Percentiles rank a stretch among this genome's conserved stretches.
Evolutionary conservation across 1,140 invertebrate species (phyloP).

Genomic region (Micrasema longulum): DNA sequence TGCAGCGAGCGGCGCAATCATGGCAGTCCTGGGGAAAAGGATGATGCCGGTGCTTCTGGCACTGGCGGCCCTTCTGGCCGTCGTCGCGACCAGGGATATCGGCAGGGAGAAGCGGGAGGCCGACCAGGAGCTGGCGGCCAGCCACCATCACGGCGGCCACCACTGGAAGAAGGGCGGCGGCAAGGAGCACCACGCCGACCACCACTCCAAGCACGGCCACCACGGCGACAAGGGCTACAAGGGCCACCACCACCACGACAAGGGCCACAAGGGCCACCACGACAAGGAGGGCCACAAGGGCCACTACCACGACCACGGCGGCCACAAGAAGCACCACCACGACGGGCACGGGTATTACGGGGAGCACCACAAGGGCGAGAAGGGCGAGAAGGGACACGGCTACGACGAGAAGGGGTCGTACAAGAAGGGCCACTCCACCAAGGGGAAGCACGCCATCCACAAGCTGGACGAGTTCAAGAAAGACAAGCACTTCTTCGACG

Average conservation of each 20-base stretch:
- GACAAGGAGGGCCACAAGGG: conserved; percentile 77
- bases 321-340: conserved; percentile 79
- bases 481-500: conserved; percentile 77
- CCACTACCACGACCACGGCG: conserved; percentile 77
- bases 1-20: conserved; percentile 34
- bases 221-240: conserved; percentile 73
- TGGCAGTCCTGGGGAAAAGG: conserved; percentile 49
- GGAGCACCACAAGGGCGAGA: conserved; percentile 79
- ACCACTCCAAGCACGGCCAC: conserved; percentile 68
- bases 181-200: conserved; percentile 64
- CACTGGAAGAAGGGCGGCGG: conserved; percentile 48
- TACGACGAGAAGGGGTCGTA: conserved; percentile 72
- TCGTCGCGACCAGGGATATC: conserved; percentile 45
- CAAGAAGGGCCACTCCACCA: conserved; percentile 82
- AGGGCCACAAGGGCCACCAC: conserved; percentile 76
- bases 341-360: conserved; percentile 76
- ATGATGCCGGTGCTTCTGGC: conserved; percentile 39
- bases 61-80: conserved; percentile 34
- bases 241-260: conserved; percentile 69
- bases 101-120: conserved; percentile 43
- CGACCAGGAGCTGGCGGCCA: conserved; percentile 27
- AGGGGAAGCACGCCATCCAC: conserved; percentile 81
- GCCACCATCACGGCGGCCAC: conserved; percentile 28
- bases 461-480: conserved; percentile 73
- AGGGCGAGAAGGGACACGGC: conserved; percentile 76